phyloP scores from a whole-genome alignment of 2,888 invertebrate species.

The Ptychoptera contaminata region DNA sequence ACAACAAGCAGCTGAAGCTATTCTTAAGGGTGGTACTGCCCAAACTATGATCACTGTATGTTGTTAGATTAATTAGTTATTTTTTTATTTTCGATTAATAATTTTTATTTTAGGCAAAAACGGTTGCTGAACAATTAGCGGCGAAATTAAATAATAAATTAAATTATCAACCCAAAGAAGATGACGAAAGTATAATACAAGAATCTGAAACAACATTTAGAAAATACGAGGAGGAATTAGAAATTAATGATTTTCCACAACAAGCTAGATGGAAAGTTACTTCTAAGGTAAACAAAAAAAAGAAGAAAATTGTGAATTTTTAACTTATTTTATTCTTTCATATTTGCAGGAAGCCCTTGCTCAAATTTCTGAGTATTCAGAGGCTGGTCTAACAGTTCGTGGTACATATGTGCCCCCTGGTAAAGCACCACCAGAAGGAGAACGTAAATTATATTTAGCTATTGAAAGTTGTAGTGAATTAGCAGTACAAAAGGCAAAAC shows the following conservation, averaged over 20 bases:
- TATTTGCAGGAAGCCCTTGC: conserved; percentile 76
- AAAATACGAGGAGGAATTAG: conserved; percentile 96
- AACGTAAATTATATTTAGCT: conserved; percentile 92
- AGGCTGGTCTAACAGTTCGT: conserved; percentile 95
- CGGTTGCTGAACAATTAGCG: conserved; percentile 92
- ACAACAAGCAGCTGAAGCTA: conserved; percentile 82
- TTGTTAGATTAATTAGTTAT: conserved; percentile 8
- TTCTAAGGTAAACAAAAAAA: conserved; percentile 49
- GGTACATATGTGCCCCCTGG: conserved; percentile 92
- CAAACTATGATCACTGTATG: conserved; percentile 65
- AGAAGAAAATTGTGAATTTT: background rate
- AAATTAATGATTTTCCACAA: conserved; percentile 99
- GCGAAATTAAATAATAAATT: conserved; percentile 92
- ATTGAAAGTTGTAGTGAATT: conserved; percentile 96
- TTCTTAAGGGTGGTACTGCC: conserved; percentile 67
- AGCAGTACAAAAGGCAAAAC: conserved; percentile 89
- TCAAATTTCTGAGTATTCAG: conserved; percentile 96
- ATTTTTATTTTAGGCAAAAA: conserved; percentile 49
- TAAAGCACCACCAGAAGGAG: conserved; percentile 79
- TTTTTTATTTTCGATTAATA: conserved; percentile 3
- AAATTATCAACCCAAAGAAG: conserved; percentile 92
- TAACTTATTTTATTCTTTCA: conserved; percentile 8
- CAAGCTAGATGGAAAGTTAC: conserved; percentile 97
- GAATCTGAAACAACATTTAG: conserved; percentile 57
- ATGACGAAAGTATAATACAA: conserved; percentile 49